Evolutionary conservation across 2,797 vertebrate genomes (phyloP).

Genomic region (Coilia nasus): DNA sequence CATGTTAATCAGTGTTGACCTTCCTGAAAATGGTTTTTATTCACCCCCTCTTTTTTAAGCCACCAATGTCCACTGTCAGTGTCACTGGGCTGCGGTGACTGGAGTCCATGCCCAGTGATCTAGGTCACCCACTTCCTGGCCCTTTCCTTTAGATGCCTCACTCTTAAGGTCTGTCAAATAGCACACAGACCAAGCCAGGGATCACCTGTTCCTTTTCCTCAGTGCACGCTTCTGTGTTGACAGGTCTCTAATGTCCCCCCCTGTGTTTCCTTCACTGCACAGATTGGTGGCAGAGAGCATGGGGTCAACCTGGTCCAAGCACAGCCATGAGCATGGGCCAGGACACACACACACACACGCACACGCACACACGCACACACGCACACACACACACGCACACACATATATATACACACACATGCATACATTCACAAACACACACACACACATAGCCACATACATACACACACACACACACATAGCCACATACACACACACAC

Average conservation of each 20-base stretch:
- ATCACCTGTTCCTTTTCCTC: conserved; percentile 60
- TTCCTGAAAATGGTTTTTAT: conserved; percentile 17
- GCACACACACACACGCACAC: too few species aligned
- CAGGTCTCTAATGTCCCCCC: conserved; percentile 35
- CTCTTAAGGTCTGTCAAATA: background rate
- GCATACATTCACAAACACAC: too few species aligned
- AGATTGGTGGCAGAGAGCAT: background rate
- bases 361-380: too few species aligned
- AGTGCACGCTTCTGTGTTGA: conserved; percentile 40
- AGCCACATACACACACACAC: too few species aligned
- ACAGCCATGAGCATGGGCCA: background rate
- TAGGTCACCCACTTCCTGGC: background rate
- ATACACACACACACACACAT: too few species aligned
- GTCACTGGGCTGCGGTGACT: background rate
- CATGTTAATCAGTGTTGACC: background rate
- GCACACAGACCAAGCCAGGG: background rate
- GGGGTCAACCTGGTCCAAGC: background rate
- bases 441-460: too few species aligned
- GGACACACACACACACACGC: too few species aligned
- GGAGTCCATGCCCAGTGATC: background rate
- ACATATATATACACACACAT: too few species aligned
- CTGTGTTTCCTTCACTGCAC: background rate
- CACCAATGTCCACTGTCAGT: background rate
- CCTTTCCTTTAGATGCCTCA: background rate
- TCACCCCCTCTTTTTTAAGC: background rate